These are phyloP conservation scores for Pipra filicauda DNA, from an alignment of 2,113 vertebrate genomes.

Conservation along the genomic window DNA sequence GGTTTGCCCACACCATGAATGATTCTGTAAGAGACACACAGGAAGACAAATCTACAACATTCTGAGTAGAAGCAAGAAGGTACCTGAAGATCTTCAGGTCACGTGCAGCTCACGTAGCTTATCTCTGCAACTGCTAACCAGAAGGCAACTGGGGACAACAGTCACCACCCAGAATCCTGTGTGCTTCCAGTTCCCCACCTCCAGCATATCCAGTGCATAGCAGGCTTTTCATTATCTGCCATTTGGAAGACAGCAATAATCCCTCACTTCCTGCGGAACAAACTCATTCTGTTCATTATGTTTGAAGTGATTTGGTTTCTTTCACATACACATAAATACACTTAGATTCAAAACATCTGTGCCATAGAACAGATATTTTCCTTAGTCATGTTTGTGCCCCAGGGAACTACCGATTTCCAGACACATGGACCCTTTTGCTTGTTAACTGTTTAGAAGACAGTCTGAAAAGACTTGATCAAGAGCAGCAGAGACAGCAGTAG, in stretches of 20 bases:
- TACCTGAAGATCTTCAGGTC: neutral
- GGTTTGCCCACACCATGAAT: conserved; percentile 88
- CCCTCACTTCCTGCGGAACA: neutral
- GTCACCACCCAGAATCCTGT: neutral
- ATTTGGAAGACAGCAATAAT: neutral
- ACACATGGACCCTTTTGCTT: neutral
- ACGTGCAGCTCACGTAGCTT: neutral
- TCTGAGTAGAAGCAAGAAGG: neutral
- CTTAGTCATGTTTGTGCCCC: neutral
- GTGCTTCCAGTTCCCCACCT: neutral
- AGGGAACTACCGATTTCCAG: neutral
- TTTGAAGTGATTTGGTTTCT: neutral
- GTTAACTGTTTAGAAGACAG: neutral
- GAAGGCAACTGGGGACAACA: neutral
- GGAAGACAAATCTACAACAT: neutral
- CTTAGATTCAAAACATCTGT: neutral
- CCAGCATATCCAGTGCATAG: neutral
- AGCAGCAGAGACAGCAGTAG: neutral
- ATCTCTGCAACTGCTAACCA: neutral
- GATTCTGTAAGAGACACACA: conserved; percentile 74
- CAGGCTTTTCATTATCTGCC: neutral
- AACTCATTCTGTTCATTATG: neutral
- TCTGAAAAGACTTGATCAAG: neutral
- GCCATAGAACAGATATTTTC: neutral
- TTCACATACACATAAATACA: neutral